phyloP scores from a whole-genome alignment of 2,113 vertebrate genomes.

The Raja brachyura region DNA sequence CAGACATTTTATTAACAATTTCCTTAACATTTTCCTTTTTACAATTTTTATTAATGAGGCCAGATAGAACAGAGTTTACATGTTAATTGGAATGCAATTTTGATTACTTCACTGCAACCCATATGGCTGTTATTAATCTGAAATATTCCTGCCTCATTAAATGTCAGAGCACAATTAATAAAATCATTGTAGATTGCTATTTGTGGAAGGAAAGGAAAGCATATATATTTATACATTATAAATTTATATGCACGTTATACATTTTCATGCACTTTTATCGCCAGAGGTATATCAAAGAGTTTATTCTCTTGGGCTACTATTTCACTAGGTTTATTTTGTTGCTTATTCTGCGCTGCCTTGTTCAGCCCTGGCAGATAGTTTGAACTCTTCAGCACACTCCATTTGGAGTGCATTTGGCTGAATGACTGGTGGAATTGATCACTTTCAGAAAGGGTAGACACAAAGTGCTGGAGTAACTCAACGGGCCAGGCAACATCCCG shows the following conservation, averaged over 20 bases:
- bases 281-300: background rate
- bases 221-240: background rate
- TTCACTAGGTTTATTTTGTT: background rate
- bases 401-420: no score
- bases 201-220: background rate
- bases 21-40: background rate
- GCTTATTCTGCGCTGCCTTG: background rate
- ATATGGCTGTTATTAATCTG: slow-evolving; percentile 4
- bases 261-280: background rate
- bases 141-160: background rate
- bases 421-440: no score
- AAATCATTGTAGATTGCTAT: background rate
- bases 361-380: background rate
- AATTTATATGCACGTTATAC: background rate
- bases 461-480: no score
- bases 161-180: background rate
- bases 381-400: no score
- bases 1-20: background rate
- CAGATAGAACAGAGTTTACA: background rate
- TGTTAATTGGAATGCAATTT: slow-evolving; percentile 12
- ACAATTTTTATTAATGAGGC: background rate
- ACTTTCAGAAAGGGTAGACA: no score
- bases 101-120: background rate
- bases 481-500: no score
- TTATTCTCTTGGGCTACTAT: background rate